Conservation (phyloP, 2,113 vertebrate genomes). For the Chamaea fasciata region DNA sequence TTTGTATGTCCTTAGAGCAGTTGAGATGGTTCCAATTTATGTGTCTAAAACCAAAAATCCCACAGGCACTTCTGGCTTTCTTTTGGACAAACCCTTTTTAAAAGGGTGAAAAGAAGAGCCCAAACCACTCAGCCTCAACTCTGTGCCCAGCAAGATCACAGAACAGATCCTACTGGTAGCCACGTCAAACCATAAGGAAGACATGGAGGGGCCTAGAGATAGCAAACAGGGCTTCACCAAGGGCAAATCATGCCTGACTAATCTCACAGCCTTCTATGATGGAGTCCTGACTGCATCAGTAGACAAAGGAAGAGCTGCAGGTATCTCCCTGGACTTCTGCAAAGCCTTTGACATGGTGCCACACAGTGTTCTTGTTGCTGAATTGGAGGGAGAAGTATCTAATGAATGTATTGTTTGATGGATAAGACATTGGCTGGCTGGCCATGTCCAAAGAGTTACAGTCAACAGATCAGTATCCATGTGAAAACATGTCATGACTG, state of each 20-base stretch:
- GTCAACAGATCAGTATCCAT: background rate
- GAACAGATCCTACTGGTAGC: background rate
- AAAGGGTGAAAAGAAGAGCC: background rate
- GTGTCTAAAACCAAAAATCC: background rate
- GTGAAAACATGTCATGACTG: background rate
- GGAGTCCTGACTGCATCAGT: background rate
- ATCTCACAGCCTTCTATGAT: background rate
- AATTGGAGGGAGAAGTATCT: background rate
- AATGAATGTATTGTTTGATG: background rate
- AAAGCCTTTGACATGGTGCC: background rate
- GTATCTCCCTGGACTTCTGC: background rate
- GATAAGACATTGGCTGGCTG: background rate
- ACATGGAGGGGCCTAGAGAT: background rate
- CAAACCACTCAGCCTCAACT: background rate
- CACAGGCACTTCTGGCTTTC: background rate
- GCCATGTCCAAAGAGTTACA: background rate
- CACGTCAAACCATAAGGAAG: background rate
- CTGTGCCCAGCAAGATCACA: background rate
- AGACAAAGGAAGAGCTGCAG: background rate
- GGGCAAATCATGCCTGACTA: background rate
- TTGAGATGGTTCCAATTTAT: background rate
- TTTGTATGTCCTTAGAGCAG: background rate
- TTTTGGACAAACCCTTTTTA: background rate
- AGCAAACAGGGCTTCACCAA: background rate
- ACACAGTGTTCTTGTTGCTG: background rate